Base-by-base conservation (phyloP, 2,888 invertebrate species). In the Phalangium opilio region DNA sequence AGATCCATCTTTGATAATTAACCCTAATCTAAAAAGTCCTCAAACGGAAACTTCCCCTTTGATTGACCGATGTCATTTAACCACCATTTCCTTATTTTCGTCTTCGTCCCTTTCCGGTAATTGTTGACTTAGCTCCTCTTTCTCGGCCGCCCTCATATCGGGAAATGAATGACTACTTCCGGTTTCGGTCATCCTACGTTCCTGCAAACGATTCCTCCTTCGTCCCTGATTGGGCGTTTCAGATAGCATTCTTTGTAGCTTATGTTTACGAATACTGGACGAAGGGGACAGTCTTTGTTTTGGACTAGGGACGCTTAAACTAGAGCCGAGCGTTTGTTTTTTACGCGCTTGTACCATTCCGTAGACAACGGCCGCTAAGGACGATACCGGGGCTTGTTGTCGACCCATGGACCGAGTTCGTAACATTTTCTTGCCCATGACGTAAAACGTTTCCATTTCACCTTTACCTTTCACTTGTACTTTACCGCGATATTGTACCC, bases 381-480 rank as follows among this genome's bases (percentile, higher is more conserved):
- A 81, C 65, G 81, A 75, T 58, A 79, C 77, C 56, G 78, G 79
- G 56, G 80, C 80, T 2, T 81, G 76, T 60, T 79, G 76, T 41
- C 79, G 70, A 8, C 53, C 52, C 27, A 56, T 47, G 2, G 55
- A 55, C 48, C 47, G 46, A 27, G 45, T 44, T 11, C 55, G 41
- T 18, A 50, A 51, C 3, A 56, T 52, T 14, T 56, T 52, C 72
- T 56, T 51, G 15, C 81, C 81, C 43, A 76, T 67, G 45, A 93
- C 84, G 70, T 83, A 90, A 69, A 81, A 90, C n/a, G 91, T 93
- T 66, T 86, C 82, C 91, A 93, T 91, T 56, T 79, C 78, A 0
- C 93, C 93, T 67, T 93, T 93, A 50, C 93, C 93, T 65, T 93
- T 93, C 21, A 93, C 91, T 51, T 81, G 80, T 48, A 93, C 79